Conservation (phyloP, 2,888 invertebrate genomes). For the Pomacea canaliculata region DNA sequence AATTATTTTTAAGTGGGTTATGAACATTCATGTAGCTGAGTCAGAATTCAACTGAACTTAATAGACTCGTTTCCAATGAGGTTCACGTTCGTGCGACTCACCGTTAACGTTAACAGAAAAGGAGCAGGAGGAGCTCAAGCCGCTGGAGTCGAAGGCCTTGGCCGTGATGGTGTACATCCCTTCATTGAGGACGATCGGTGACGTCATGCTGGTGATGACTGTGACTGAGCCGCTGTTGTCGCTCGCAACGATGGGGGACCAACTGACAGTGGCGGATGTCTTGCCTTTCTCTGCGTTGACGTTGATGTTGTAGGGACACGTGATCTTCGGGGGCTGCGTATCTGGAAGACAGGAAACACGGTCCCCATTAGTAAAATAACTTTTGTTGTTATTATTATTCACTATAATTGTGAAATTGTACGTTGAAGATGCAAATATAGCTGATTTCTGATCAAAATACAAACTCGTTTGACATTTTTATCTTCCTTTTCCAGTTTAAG, state of each 20-base stretch:
- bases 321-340: conserved; percentile 40
- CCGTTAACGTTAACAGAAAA: conserved; percentile 48
- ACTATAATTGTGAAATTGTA: too few species aligned
- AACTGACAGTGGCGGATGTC: conserved; percentile 40
- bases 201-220: conserved; percentile 42
- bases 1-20: too few species aligned
- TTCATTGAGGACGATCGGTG: conserved; percentile 41
- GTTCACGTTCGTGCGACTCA: conserved; percentile 19
- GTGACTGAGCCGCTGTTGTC: conserved; percentile 47
- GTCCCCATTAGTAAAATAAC: too few species aligned
- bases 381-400: too few species aligned
- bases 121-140: conserved; percentile 39
- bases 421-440: too few species aligned
- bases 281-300: conserved; percentile 39
- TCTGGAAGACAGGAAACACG: conserved; percentile 32
- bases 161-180: conserved; percentile 46
- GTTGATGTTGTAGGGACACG: conserved; percentile 39
- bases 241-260: conserved; percentile 39
- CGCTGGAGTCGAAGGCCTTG: conserved; percentile 42
- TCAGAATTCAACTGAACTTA: too few species aligned
- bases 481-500: too few species aligned
- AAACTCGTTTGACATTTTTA: too few species aligned
- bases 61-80: too few species aligned
- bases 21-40: too few species aligned
- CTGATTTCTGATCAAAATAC: too few species aligned